Evolutionary conservation across 2,797 vertebrate genomes (phyloP).

Genomic region (Balearica regulorum): DNA sequence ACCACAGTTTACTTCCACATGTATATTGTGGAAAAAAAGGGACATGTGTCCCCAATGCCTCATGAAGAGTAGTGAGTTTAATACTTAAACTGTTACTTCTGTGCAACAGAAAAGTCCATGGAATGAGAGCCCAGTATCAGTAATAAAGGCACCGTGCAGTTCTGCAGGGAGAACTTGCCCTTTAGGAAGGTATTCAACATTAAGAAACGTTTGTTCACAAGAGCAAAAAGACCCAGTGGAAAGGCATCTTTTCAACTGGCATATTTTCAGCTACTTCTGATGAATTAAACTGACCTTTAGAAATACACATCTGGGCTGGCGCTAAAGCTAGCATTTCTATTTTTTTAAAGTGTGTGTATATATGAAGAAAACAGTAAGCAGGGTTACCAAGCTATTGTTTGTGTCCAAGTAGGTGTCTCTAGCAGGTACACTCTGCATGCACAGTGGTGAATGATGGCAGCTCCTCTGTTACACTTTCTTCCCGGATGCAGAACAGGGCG

Average conservation of each 20-base stretch:
- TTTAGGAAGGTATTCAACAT: slow-evolving; percentile 2
- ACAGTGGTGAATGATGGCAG: background rate
- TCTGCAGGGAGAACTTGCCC: background rate
- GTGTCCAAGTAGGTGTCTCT: background rate
- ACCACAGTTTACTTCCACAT: background rate
- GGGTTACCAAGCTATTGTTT: background rate
- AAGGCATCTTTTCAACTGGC: slow-evolving; percentile 31
- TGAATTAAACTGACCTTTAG: slow-evolving; percentile 50
- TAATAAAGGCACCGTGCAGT: background rate
- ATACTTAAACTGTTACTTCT: background rate
- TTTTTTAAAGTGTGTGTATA: background rate
- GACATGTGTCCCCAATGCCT: background rate
- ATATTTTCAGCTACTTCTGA: slow-evolving; percentile 23
- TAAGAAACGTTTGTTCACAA: slow-evolving; percentile 19
- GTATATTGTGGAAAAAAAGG: background rate
- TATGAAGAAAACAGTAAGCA: background rate
- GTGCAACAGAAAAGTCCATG: background rate
- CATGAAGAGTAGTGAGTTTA: background rate
- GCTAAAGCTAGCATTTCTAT: background rate
- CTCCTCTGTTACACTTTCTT: background rate
- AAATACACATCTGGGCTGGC: slow-evolving; percentile 10
- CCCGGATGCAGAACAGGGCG: background rate
- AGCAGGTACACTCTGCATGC: background rate
- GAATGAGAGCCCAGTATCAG: background rate
- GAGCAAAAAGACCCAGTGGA: slow-evolving; percentile 42